These are phyloP conservation scores for Sebastolobus alascanus DNA, from an alignment of 2,797 vertebrate species.

Conservation along the genomic window DNA sequence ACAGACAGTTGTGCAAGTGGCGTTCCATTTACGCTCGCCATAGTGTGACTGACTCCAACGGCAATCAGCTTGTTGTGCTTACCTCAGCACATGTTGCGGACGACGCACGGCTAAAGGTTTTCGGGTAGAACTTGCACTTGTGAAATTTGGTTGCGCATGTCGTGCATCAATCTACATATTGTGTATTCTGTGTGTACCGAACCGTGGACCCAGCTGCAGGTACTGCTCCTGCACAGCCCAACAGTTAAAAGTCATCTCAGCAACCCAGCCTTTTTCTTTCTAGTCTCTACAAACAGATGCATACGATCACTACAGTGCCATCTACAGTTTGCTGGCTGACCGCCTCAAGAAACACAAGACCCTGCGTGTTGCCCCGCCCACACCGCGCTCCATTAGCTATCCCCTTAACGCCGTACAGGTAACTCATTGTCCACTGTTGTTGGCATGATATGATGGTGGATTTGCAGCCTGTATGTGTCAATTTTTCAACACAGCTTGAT, in stretches of 20 bases:
- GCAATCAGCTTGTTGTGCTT: background rate
- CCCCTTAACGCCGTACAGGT: slow-evolving; percentile 91
- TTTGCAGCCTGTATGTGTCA: background rate
- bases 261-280: background rate
- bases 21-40: too few relatives aligned
- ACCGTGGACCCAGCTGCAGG: background rate
- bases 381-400: slow-evolving; percentile 90
- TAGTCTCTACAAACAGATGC: slow-evolving; percentile 95
- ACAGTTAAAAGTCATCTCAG: background rate
- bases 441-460: background rate
- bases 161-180: too few relatives aligned
- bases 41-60: too few relatives aligned
- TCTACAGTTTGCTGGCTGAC: slow-evolving; percentile 98
- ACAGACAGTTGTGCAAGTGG: too few relatives aligned
- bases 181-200: too few relatives aligned
- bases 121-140: too few relatives aligned
- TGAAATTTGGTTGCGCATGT: too few relatives aligned
- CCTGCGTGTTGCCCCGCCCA: slow-evolving; percentile 88
- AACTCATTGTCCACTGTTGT: background rate
- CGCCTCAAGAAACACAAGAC: slow-evolving; percentile 96
- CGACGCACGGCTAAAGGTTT: too few relatives aligned
- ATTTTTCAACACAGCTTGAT: background rate
- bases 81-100: background rate
- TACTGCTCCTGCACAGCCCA: background rate
- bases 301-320: slow-evolving; percentile 99